Base-by-base conservation (phyloP, 1,140 invertebrate genomes). In the Elymnias hypermnestra region DNA sequence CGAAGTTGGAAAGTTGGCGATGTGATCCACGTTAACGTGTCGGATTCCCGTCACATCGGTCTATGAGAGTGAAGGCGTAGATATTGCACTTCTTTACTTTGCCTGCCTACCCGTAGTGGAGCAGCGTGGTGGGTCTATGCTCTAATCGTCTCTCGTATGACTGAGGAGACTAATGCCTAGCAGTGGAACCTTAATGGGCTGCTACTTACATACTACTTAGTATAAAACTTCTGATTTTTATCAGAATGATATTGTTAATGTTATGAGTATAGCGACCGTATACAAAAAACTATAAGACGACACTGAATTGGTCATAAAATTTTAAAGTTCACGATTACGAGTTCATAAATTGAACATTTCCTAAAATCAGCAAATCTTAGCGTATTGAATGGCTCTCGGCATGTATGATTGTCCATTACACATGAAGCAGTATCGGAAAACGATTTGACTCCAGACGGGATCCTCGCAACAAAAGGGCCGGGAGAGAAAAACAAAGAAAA, bases 351-450 rank as follows among this genome's bases (percentile, higher is more conserved):
- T 12, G 26, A 13, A 10, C 26, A 10, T 14, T 19, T 9, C 25
- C 17, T 18, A 54, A 53, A 53, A 57, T 63, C 54, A 60, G 56
- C 52, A 50, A 52, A 55, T 63, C 53, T 40, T 35, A n/a, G 23
- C 15, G 31, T 45, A 31, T n/a, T 25, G 49, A 51, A 56, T 43
- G 45, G 54, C 58, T 46, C 53, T 43, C 45, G 45, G 39, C 62
- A 57, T 69, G 53, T 70, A 71, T 73, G 70, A 76, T 76, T 76
- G 64, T 76, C 72, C 63, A 70, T 72, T 70, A 70, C 62, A 65
- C 57, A 67, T 65, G 69, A 67, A 72, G 66, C 56, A 63, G 56
- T 81, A 81, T 81, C 56, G 76, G 76, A 77, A 81, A 81, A 81
- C 76, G 65, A 81, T 81, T 81, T 66, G 53, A 60, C 57, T 59